phyloP scores from a whole-genome alignment of 35 echinoderm and acorn worm genomes.

The Ophiothrix spiculata region DNA sequence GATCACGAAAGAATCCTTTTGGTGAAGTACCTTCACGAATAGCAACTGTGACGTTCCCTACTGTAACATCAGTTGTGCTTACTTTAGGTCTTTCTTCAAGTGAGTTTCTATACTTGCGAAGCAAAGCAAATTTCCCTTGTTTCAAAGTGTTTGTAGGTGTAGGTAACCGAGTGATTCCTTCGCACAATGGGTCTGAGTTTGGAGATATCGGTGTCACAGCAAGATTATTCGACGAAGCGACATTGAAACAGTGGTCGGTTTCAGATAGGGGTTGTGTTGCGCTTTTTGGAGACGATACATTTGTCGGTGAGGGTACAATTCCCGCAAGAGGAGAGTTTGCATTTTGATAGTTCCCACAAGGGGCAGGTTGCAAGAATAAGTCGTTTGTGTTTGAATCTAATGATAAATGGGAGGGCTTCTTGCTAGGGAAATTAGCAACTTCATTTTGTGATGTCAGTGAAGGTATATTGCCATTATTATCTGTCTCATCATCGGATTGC shows the following conservation, averaged over 20 bases:
- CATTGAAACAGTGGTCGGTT: background rate
- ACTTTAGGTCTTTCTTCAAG: slow-evolving; percentile 71
- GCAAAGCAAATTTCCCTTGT: slow-evolving; percentile 78
- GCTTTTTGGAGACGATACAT: slow-evolving; percentile 21
- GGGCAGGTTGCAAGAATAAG: background rate
- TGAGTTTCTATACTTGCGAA: slow-evolving; percentile 84
- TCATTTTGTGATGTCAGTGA: background rate
- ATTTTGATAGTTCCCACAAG: slow-evolving; percentile 45
- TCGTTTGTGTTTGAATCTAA: slow-evolving; percentile 16
- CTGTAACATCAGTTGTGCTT: slow-evolving; percentile 71
- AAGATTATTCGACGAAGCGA: background rate
- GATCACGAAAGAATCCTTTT: slow-evolving; percentile 69
- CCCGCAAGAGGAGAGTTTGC: slow-evolving; percentile 48
- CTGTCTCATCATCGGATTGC: too few species aligned
- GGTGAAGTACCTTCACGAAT: slow-evolving; percentile 71
- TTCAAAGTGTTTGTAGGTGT: slow-evolving; percentile 66
- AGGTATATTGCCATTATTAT: background rate
- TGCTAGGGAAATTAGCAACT: background rate
- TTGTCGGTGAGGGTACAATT: slow-evolving; percentile 47
- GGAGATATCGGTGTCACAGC: slow-evolving; percentile 19
- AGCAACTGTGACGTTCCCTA: slow-evolving; percentile 72
- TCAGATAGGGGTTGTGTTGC: slow-evolving; percentile 2
- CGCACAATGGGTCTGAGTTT: slow-evolving; percentile 1
- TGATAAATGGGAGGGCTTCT: background rate
- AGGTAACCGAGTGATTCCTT: background rate